Conservation (phyloP, 2,113 vertebrate genomes). For the Chrysochloris asiatica region DNA sequence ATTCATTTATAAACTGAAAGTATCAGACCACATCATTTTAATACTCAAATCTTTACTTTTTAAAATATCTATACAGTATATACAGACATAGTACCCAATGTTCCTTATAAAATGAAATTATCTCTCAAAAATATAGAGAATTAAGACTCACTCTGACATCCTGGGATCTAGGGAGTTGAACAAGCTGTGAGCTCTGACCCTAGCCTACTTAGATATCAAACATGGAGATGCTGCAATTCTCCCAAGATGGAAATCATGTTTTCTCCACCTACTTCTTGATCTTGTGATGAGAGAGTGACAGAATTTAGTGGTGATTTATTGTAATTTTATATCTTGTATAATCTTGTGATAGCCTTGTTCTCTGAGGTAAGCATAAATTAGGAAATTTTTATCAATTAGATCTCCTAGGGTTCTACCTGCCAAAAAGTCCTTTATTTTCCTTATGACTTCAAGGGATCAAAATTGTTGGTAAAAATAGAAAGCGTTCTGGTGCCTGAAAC, state of each 20-base stretch:
- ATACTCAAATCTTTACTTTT: not conserved
- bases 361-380: slow-evolving; percentile 20
- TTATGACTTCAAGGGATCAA: not conserved
- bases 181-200: not conserved
- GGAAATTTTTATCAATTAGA: not conserved
- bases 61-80: not conserved
- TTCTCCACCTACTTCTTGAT: slow-evolving; percentile 45
- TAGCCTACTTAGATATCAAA: slow-evolving; percentile 30
- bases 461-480: not conserved
- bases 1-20: not conserved
- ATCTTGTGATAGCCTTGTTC: slow-evolving; percentile 39
- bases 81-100: not conserved
- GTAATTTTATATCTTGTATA: slow-evolving; percentile 50
- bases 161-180: not conserved
- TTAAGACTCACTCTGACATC: not conserved
- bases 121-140: slow-evolving; percentile 31
- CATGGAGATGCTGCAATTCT: slow-evolving; percentile 35
- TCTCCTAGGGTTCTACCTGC: not conserved
- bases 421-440: not conserved
- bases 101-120: slow-evolving; percentile 9
- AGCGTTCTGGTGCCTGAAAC: not conserved
- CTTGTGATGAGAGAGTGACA: slow-evolving; percentile 31
- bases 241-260: slow-evolving; percentile 59
- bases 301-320: slow-evolving; percentile 8
- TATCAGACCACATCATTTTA: not conserved